Percentiles rank a stretch among this genome's conserved stretches.
These are phyloP conservation scores for Ephialtes manifestator DNA, from an alignment of 2,888 invertebrate genomes.

Conservation along the genomic window DNA sequence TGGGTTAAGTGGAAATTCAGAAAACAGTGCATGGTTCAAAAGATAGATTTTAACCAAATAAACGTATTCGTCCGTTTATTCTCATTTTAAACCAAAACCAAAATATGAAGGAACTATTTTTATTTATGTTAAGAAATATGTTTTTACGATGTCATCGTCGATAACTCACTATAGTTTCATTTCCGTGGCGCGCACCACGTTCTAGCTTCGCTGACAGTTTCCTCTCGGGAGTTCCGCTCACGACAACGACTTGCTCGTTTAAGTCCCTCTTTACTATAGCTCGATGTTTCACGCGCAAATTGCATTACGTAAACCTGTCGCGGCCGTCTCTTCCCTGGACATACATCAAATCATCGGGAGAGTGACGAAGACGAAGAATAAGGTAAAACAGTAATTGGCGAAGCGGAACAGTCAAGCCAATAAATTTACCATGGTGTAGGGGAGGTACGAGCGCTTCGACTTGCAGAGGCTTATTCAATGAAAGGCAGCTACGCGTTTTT, in stretches of 20 bases:
- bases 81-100: not conserved
- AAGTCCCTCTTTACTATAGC: slow-evolving; percentile 19
- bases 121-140: not conserved
- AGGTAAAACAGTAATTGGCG: slow-evolving; percentile 45
- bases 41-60: not conserved
- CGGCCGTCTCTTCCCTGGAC: not conserved
- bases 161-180: not conserved
- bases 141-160: not conserved
- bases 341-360: slow-evolving; percentile 27
- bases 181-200: not conserved
- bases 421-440: slow-evolving; percentile 42
- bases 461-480: slow-evolving; percentile 29
- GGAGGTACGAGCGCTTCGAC: slow-evolving; percentile 35
- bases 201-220: slow-evolving; percentile 43
- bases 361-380: slow-evolving; percentile 28
- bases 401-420: slow-evolving; percentile 44
- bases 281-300: slow-evolving; percentile 49
- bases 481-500: slow-evolving; percentile 9
- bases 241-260: slow-evolving; percentile 42
- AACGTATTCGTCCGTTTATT: no score
- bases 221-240: slow-evolving; percentile 44
- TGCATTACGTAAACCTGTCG: slow-evolving; percentile 44
- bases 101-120: not conserved
- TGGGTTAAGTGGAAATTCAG: not conserved
- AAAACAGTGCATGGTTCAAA: not conserved